Conservation (phyloP, 2,113 vertebrate species). For the Kryptolebias marmoratus region DNA sequence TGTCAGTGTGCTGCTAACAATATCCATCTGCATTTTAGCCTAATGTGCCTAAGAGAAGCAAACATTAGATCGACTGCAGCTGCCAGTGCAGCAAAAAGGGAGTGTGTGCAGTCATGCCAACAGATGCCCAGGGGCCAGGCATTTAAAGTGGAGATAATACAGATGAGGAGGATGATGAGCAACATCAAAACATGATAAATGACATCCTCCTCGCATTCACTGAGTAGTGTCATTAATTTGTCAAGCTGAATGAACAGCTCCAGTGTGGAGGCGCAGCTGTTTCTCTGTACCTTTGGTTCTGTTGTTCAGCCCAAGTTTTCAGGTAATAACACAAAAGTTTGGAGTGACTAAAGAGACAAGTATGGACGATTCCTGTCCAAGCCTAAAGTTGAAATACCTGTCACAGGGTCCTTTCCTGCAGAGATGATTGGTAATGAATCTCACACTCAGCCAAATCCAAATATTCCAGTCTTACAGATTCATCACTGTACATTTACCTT, state of each 20-base stretch:
- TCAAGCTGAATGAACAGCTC: conserved; percentile 24
- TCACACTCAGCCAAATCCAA: no score
- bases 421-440: not conserved
- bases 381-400: not conserved
- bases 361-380: not conserved
- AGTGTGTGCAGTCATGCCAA: conserved; percentile 22
- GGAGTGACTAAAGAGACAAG: not conserved
- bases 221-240: conserved; percentile 35
- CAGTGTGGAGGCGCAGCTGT: conserved; percentile 26
- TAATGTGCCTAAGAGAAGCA: conserved; percentile 42
- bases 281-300: conserved; percentile 23
- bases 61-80: conserved; percentile 24
- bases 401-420: not conserved
- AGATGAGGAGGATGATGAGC: conserved; percentile 34
- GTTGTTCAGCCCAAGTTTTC: not conserved
- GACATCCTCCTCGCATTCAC: conserved; percentile 23
- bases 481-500: no score
- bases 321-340: conserved; percentile 10
- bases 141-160: conserved; percentile 33
- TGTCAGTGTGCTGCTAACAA: conserved; percentile 22
- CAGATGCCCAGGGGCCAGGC: conserved; percentile 37
- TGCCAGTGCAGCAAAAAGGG: conserved; percentile 9
- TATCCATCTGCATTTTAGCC: conserved; percentile 25
- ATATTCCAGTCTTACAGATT: no score
- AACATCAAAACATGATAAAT: conserved; percentile 48